Percentiles rank a stretch among this genome's conserved stretches.
phyloP scores from a whole-genome alignment of 1,140 invertebrate species.

The Lordiphosa collinella region DNA sequence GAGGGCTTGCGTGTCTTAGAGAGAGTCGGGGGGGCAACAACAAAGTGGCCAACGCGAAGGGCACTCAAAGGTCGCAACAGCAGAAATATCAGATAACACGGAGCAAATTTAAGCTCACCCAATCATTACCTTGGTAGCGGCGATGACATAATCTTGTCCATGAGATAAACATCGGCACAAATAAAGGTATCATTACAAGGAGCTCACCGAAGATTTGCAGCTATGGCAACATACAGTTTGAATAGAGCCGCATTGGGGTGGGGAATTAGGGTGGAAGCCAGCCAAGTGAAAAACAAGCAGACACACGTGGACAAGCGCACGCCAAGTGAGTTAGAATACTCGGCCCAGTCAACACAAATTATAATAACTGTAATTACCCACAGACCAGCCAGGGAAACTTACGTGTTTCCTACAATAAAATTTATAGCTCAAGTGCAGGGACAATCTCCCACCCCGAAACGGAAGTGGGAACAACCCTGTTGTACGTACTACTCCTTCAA shows the following conservation, averaged over 20 bases:
- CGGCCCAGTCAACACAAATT: conserved; percentile 70
- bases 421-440: conserved; percentile 61
- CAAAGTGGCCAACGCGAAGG: conserved; percentile 49
- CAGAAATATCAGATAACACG: conserved; percentile 31
- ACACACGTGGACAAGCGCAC: conserved; percentile 56
- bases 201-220: conserved; percentile 39
- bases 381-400: conserved; percentile 45
- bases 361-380: conserved; percentile 75
- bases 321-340: conserved; percentile 21
- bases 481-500: conserved; percentile 19
- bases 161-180: conserved; percentile 52
- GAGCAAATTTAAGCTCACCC: conserved; percentile 55
- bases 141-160: conserved; percentile 53
- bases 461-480: conserved; percentile 34
- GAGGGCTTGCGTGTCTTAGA: conserved; percentile 27
- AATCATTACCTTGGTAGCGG: conserved; percentile 59
- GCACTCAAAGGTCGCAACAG: conserved; percentile 24
- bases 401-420: conserved; percentile 62
- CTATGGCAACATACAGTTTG: conserved; percentile 39
- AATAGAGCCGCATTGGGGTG: neutral
- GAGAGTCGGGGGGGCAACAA: neutral
- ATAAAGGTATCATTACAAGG: conserved; percentile 52
- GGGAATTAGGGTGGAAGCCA: conserved; percentile 31
- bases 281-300: conserved; percentile 61
- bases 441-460: conserved; percentile 25